A percentile compares a stretch with the other conserved stretches of the same genome.
These are phyloP conservation scores for Bufo gargarizans DNA, from an alignment of 2,113 vertebrate species.

Conservation along the genomic window DNA sequence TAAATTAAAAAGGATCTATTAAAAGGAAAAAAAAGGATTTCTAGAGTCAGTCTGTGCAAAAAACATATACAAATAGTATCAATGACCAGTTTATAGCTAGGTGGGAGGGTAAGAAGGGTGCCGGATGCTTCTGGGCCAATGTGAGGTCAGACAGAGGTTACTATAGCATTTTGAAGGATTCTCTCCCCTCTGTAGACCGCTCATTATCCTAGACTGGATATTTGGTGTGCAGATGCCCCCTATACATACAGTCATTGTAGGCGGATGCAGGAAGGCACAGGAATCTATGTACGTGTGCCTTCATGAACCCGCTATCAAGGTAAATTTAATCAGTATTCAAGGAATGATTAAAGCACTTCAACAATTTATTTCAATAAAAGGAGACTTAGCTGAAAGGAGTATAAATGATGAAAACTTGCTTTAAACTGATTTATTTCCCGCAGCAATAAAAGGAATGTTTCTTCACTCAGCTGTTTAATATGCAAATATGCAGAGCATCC, in stretches of 20 bases:
- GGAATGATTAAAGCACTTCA: slow-evolving; percentile 88
- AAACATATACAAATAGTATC: slow-evolving; percentile 8
- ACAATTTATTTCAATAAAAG: slow-evolving; percentile 96
- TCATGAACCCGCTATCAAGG: slow-evolving; percentile 79
- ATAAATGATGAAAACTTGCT: slow-evolving; percentile 94
- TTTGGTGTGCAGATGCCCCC: background rate
- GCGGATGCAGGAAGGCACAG: background rate
- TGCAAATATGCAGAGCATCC: slow-evolving; percentile 99
- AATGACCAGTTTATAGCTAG: slow-evolving; percentile 18
- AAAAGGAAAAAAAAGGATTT: background rate
- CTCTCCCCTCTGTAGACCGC: background rate
- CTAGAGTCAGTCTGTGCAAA: background rate
- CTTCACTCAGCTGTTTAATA: slow-evolving; percentile 97
- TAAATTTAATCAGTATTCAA: slow-evolving; percentile 88
- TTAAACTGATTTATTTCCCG: slow-evolving; percentile 99
- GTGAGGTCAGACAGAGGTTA: slow-evolving; percentile 42
- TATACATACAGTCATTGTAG: background rate
- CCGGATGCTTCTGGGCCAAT: slow-evolving; percentile 19
- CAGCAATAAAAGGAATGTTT: slow-evolving; percentile 95
- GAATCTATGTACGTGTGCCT: slow-evolving; percentile 73
- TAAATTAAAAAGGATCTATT: slow-evolving; percentile 13
- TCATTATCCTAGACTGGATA: background rate
- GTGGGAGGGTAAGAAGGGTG: slow-evolving; percentile 28
- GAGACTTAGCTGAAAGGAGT: slow-evolving; percentile 91
- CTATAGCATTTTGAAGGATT: slow-evolving; percentile 19